These are phyloP conservation scores for Lapara coniferarum DNA, from an alignment of 2,888 invertebrate genomes.

Conservation along the genomic window DNA sequence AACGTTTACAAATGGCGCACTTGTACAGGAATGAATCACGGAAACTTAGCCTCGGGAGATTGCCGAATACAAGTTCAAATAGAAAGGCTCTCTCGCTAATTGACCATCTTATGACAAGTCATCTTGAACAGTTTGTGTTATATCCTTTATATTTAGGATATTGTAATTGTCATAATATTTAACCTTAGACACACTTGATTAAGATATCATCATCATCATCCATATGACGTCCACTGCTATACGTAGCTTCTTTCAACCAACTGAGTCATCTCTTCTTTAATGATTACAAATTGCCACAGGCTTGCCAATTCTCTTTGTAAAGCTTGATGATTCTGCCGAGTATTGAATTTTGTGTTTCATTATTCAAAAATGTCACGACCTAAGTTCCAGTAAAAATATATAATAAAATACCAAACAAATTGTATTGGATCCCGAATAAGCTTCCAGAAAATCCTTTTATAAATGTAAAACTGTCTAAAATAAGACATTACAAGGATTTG, in stretches of 20 bases:
- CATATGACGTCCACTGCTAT: too few species aligned
- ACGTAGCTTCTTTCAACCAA: too few species aligned
- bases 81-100: not conserved
- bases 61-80: constrained; percentile 26
- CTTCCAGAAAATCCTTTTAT: constrained; percentile 3
- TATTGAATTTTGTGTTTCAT: too few species aligned
- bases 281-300: too few species aligned
- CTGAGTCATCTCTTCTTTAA: too few species aligned
- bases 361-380: too few species aligned
- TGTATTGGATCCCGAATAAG: too few species aligned
- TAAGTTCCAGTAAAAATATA: not conserved
- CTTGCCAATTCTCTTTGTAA: too few species aligned
- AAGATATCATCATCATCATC: too few species aligned
- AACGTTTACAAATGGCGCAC: constrained; percentile 36
- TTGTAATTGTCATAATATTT: too few species aligned
- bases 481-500: constrained; percentile 9
- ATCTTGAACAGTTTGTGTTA: not conserved
- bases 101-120: not conserved
- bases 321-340: too few species aligned
- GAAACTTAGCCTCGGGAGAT: constrained; percentile 33
- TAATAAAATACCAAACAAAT: not conserved
- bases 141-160: not conserved
- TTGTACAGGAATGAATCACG: constrained; percentile 38
- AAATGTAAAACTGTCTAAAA: constrained; percentile 7
- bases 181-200: too few species aligned